Evolutionary conservation across 2,113 vertebrate genomes (phyloP).

Genomic region (Amblyopsis rosae): DNA sequence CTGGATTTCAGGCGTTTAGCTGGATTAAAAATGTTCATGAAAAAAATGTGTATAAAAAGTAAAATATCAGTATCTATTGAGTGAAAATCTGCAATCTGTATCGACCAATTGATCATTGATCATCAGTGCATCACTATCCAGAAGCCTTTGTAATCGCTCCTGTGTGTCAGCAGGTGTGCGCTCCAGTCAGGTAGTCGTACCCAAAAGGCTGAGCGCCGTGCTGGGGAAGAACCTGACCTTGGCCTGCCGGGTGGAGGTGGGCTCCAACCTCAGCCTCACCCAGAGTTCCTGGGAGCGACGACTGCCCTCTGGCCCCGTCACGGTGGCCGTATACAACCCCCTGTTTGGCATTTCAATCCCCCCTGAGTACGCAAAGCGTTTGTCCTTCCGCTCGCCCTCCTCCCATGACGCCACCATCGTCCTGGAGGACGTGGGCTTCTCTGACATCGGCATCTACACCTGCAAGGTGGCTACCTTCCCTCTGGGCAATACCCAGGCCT

Average conservation of each 20-base stretch:
- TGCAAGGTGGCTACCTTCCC: slow-evolving; percentile 97
- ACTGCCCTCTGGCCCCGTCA: slow-evolving; percentile 83
- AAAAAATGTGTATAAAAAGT: too few relatives aligned
- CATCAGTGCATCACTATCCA: neutral
- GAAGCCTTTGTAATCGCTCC: neutral
- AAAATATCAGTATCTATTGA: too few relatives aligned
- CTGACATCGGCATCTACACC: slow-evolving; percentile 90
- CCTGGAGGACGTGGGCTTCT: slow-evolving; percentile 89
- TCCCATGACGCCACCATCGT: slow-evolving; percentile 89
- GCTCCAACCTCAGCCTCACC: slow-evolving; percentile 85
- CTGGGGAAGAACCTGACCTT: slow-evolving; percentile 94
- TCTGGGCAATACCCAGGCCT: slow-evolving; percentile 89
- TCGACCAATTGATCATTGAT: too few relatives aligned
- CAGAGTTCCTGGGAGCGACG: slow-evolving; percentile 95
- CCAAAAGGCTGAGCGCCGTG: slow-evolving; percentile 87
- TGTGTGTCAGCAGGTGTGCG: slow-evolving; percentile 78
- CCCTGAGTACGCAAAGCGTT: slow-evolving; percentile 83
- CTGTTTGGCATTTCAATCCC: slow-evolving; percentile 89
- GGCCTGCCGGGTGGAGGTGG: slow-evolving; percentile 88
- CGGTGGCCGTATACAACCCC: slow-evolving; percentile 93
- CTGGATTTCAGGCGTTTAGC: too few relatives aligned
- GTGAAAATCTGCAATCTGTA: neutral
- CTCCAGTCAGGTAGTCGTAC: slow-evolving; percentile 87
- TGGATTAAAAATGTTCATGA: too few relatives aligned
- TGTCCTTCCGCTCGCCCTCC: slow-evolving; percentile 88